Percentiles rank a stretch among this genome's conserved stretches.
Evolutionary conservation across 2,797 vertebrate species (phyloP).

Genomic region (Muraenolepis orangiensis): DNA sequence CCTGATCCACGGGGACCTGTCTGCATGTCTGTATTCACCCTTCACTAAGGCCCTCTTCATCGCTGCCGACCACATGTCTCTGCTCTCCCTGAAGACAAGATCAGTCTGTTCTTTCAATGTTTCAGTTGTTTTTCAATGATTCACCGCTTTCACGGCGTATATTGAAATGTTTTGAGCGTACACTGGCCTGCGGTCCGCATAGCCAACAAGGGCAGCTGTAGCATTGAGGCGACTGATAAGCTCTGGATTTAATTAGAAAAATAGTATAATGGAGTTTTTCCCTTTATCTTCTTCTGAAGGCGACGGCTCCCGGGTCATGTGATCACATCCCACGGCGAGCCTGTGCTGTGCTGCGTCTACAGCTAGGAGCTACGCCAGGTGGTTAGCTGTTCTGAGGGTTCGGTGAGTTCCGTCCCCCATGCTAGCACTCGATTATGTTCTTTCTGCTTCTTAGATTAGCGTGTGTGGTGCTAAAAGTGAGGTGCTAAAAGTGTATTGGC

Average conservation of each 20-base stretch:
- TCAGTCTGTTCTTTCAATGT: slow-evolving; percentile 31
- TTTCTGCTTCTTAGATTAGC: not conserved
- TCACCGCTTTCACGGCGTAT: not conserved
- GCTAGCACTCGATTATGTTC: not conserved
- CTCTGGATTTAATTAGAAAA: not conserved
- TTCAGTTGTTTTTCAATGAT: not conserved
- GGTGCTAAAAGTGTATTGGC: not conserved
- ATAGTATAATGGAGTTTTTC: slow-evolving; percentile 17
- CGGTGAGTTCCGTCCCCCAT: slow-evolving; percentile 66
- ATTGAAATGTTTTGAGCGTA: not conserved
- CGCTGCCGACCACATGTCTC: slow-evolving; percentile 56
- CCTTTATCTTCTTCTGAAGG: slow-evolving; percentile 42
- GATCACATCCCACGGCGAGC: slow-evolving; percentile 73
- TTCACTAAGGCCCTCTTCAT: slow-evolving; percentile 64
- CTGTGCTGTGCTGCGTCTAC: slow-evolving; percentile 75
- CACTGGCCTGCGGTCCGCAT: not conserved
- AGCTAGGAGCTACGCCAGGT: slow-evolving; percentile 76
- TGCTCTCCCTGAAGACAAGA: slow-evolving; percentile 72
- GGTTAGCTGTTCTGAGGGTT: slow-evolving; percentile 78
- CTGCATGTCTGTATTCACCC: slow-evolving; percentile 66
- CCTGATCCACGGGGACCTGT: slow-evolving; percentile 61
- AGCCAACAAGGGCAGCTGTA: not conserved
- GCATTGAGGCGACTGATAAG: not conserved
- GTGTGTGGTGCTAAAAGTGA: too few relatives aligned
- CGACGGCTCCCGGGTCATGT: slow-evolving; percentile 56